phyloP scores from a whole-genome alignment of 2,797 vertebrate species.

The Sebastes cheni region DNA sequence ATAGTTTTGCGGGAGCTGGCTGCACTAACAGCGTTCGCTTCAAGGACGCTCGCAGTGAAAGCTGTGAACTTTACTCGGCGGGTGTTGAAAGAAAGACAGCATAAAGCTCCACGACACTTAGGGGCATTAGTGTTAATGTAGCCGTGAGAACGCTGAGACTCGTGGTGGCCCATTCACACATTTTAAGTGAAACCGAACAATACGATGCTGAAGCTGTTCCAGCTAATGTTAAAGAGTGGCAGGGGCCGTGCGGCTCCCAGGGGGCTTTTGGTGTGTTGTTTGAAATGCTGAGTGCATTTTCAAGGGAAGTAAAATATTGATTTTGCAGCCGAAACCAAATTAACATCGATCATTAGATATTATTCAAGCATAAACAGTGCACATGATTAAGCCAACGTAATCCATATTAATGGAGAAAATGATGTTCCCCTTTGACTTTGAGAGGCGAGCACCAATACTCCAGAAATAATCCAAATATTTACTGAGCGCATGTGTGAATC shows the following conservation, averaged over 20 bases:
- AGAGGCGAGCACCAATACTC: slow-evolving; percentile 27
- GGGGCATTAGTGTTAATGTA: background rate
- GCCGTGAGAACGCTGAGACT: background rate
- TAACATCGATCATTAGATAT: slow-evolving; percentile 68
- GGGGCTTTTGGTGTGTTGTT: slow-evolving; percentile 3
- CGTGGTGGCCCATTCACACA: background rate
- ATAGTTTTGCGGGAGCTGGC: slow-evolving; percentile 2
- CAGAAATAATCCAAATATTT: slow-evolving; percentile 51
- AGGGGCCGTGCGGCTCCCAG: background rate
- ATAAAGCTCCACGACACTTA: background rate
- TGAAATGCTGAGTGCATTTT: slow-evolving; percentile 52
- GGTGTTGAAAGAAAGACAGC: background rate
- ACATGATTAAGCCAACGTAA: slow-evolving; percentile 46
- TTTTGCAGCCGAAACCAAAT: slow-evolving; percentile 58
- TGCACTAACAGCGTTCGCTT: slow-evolving; percentile 1
- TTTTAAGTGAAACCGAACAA: background rate
- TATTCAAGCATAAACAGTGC: slow-evolving; percentile 52
- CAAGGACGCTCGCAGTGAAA: slow-evolving; percentile 28
- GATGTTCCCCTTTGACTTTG: slow-evolving; percentile 56
- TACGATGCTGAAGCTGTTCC: background rate
- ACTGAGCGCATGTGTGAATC: slow-evolving; percentile 30
- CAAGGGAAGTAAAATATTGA: slow-evolving; percentile 59
- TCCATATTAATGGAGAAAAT: slow-evolving; percentile 57
- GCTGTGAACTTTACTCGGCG: slow-evolving; percentile 39
- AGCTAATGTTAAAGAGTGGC: background rate